These are phyloP conservation scores for Dolichoris vasculosae DNA, from an alignment of 1,140 invertebrate genomes.

Conservation along the genomic window DNA sequence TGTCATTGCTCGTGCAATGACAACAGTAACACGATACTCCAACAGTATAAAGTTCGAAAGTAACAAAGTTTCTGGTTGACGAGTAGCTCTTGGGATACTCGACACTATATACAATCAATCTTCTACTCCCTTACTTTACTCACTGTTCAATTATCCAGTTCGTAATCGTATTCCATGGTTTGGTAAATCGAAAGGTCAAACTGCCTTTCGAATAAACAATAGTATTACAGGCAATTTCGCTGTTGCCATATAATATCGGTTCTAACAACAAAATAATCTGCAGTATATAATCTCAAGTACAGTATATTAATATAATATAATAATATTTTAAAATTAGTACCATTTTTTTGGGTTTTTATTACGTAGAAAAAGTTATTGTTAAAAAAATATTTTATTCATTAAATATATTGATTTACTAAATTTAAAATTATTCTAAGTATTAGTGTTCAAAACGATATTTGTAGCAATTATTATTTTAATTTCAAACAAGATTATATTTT, in stretches of 20 bases:
- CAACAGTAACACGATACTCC: neutral
- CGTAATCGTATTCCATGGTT: neutral
- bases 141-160: neutral
- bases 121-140: neutral
- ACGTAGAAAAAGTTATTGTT: too few relatives aligned
- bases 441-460: too few relatives aligned
- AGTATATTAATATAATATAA: too few relatives aligned
- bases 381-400: too few relatives aligned
- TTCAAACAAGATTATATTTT: too few relatives aligned
- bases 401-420: too few relatives aligned
- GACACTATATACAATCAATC: neutral
- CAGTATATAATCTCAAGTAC: too few relatives aligned
- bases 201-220: slow-evolving; percentile 6
- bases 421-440: too few relatives aligned
- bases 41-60: neutral
- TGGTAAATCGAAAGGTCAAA: slow-evolving; percentile 7
- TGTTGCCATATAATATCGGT: neutral
- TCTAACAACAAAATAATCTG: neutral
- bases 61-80: slow-evolving; percentile 1
- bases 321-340: too few relatives aligned
- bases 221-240: neutral
- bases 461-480: too few relatives aligned
- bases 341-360: too few relatives aligned
- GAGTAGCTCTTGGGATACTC: neutral
- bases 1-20: too few relatives aligned